These are phyloP conservation scores for Sinotaia quadrata DNA, from an alignment of 2,888 invertebrate genomes.

Conservation along the genomic window DNA sequence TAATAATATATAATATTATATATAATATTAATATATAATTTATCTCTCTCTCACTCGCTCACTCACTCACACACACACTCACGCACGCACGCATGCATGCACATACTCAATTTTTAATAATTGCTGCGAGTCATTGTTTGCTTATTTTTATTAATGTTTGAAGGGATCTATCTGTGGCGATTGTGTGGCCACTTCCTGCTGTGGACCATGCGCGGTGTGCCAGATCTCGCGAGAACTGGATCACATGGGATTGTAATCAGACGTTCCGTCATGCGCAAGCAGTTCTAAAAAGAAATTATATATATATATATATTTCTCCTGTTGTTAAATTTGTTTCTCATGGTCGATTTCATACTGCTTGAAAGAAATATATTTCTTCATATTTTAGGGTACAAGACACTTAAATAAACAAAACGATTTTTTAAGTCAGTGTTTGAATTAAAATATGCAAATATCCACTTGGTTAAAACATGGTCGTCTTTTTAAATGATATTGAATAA, in stretches of 20 bases:
- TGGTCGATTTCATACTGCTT: too few species aligned
- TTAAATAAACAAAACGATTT: too few species aligned
- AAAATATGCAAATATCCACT: too few species aligned
- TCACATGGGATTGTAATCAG: constrained; percentile 32
- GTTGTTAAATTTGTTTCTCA: background rate
- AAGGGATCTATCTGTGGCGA: constrained; percentile 43
- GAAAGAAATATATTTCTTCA: too few species aligned
- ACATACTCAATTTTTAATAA: background rate
- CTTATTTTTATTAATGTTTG: background rate
- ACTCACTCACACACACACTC: background rate
- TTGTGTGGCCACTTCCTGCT: constrained; percentile 38
- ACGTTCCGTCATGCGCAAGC: too few species aligned
- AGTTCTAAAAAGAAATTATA: background rate
- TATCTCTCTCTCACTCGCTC: background rate
- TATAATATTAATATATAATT: background rate
- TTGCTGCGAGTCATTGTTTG: background rate
- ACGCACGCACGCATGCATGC: background rate
- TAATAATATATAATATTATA: too few species aligned
- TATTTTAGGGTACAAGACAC: too few species aligned
- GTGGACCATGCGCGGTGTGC: constrained; percentile 38
- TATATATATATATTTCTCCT: background rate
- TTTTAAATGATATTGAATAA: too few species aligned
- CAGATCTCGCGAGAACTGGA: constrained; percentile 43
- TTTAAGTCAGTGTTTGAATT: too few species aligned
- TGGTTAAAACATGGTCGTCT: too few species aligned